Percentiles rank a stretch among this genome's conserved stretches.
Conservation (phyloP, 2,888 invertebrate genomes). For the Embidobia sp. region DNA sequence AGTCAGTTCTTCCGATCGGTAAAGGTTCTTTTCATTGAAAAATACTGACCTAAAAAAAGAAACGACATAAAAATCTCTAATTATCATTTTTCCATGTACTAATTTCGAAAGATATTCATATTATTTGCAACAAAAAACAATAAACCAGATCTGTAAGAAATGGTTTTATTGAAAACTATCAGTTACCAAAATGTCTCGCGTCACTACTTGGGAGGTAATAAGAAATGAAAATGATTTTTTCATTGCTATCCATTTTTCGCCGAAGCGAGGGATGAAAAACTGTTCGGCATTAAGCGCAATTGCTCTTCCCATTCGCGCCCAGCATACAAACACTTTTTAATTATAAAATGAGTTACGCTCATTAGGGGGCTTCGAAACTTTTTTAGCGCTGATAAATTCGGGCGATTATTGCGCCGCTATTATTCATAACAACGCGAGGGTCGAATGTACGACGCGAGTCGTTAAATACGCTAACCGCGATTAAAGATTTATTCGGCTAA, state of each 20-base stretch:
- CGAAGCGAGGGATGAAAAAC: constrained; percentile 12
- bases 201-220: background rate
- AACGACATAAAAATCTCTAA: too few relatives aligned
- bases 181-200: background rate
- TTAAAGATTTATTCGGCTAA: constrained; percentile 25
- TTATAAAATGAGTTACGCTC: constrained; percentile 51
- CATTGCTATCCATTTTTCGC: background rate
- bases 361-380: constrained; percentile 41
- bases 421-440: constrained; percentile 26
- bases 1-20: too few relatives aligned
- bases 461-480: constrained; percentile 23
- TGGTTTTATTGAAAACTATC: background rate
- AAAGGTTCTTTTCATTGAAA: too few relatives aligned
- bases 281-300: constrained; percentile 25
- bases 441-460: background rate
- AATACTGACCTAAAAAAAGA: too few relatives aligned
- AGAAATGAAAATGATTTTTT: background rate
- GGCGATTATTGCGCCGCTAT: constrained; percentile 22
- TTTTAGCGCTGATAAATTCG: constrained; percentile 32
- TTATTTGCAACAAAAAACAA: too few relatives aligned
- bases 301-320: constrained; percentile 20
- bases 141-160: too few relatives aligned
- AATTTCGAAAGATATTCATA: too few relatives aligned
- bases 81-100: too few relatives aligned
- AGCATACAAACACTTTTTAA: constrained; percentile 37